Conservation (phyloP, 1,140 invertebrate species). For the Calliopsis andreniformis region DNA sequence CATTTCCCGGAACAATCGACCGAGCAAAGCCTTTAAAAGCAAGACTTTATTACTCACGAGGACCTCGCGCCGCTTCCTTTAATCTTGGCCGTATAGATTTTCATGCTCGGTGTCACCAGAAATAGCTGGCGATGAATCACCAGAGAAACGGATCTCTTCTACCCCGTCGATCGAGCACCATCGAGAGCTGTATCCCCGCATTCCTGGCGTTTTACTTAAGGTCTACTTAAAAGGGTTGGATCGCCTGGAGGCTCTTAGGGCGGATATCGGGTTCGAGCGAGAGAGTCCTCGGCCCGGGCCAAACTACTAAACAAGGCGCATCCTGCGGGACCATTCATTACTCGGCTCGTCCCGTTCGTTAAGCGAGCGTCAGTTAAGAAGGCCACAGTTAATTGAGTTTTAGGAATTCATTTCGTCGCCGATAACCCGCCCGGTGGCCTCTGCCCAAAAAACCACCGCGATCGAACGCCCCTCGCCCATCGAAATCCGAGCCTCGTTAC, state of each 20-base stretch:
- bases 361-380: constrained; percentile 53
- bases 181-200: constrained; percentile 60
- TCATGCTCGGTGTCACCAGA: constrained; percentile 34
- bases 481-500: neutral
- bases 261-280: constrained; percentile 54
- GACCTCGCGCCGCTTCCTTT: constrained; percentile 11
- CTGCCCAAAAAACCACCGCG: too few relatives aligned
- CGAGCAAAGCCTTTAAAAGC: neutral
- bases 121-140: constrained; percentile 61
- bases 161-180: constrained; percentile 53
- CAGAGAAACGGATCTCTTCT: constrained; percentile 55
- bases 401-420: constrained; percentile 70
- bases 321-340: constrained; percentile 67
- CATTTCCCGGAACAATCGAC: neutral
- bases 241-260: constrained; percentile 63
- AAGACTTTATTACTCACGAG: neutral
- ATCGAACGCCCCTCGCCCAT: neutral
- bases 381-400: constrained; percentile 70
- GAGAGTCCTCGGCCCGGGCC: constrained; percentile 30
- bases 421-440: constrained; percentile 51
- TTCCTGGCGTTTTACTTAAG: constrained; percentile 71
- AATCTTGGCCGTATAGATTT: constrained; percentile 34
- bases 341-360: constrained; percentile 56
- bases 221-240: constrained; percentile 70
- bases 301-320: constrained; percentile 38